phyloP scores from a whole-genome alignment of 2,797 vertebrate species.

The Notamacropus eugenii region DNA sequence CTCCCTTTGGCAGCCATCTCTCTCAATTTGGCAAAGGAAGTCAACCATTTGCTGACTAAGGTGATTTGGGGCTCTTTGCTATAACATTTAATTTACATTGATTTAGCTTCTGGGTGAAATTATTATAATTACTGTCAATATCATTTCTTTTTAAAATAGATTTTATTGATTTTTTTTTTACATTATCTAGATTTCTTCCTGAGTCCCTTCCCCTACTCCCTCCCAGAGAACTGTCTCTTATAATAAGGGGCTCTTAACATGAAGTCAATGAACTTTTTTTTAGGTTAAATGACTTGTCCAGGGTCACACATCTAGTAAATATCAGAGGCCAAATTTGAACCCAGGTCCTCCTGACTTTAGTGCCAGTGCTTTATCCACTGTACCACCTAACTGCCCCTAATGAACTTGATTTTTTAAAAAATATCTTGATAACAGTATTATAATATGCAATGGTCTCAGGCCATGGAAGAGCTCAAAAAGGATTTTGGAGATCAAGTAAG shows the following conservation, averaged over 20 bases:
- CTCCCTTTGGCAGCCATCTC: neutral
- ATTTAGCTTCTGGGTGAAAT: neutral
- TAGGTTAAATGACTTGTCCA: neutral
- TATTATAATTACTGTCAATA: neutral
- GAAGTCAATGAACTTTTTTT: neutral
- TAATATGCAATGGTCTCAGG: no score
- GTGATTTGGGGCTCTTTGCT: neutral
- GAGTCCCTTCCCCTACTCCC: neutral
- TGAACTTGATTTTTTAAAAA: neutral
- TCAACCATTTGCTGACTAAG: neutral
- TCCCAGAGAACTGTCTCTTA: neutral
- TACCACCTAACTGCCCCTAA: neutral
- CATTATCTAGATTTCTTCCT: neutral
- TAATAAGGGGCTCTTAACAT: neutral
- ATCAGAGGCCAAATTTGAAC: slow-evolving; percentile 4
- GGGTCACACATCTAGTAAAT: slow-evolving; percentile 5
- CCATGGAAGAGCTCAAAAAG: no score
- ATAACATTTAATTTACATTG: neutral
- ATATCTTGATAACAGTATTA: no score
- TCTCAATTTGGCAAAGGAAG: neutral
- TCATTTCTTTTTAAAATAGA: neutral
- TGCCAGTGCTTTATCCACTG: neutral
- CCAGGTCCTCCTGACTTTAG: neutral
- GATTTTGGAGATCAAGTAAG: no score
- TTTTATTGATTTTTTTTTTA: neutral